Conservation (phyloP, 2,888 invertebrate genomes). For the Meandrusa payeni region DNA sequence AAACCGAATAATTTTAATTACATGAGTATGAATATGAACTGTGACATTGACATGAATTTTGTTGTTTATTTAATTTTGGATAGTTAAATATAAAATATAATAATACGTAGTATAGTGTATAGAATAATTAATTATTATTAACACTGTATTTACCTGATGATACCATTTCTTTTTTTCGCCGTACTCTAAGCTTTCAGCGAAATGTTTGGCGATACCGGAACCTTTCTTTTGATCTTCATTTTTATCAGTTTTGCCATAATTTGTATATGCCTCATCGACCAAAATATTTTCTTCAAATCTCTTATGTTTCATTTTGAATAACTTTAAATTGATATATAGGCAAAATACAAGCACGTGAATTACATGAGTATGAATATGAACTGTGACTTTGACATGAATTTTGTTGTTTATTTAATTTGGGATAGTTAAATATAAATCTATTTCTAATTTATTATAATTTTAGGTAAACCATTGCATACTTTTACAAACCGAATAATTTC, state of each 20-base stretch:
- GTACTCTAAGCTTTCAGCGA: conserved; percentile 72
- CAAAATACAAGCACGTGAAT: conserved; percentile 28
- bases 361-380: conserved; percentile 10
- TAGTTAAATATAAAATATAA: no score
- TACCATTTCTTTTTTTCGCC: conserved; percentile 84
- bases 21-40: no score
- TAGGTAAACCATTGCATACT: no score
- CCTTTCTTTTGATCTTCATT: conserved; percentile 70
- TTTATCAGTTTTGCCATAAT: conserved; percentile 62
- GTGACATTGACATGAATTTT: no score
- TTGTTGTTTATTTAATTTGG: no score
- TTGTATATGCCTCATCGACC: conserved; percentile 72
- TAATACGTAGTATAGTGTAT: no score
- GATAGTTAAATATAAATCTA: no score
- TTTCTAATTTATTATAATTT: no score
- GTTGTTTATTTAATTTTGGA: no score
- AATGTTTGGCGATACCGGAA: conserved; percentile 69
- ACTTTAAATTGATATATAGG: conserved; percentile 9
- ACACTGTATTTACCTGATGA: conserved; percentile 80
- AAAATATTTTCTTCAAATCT: conserved; percentile 75
- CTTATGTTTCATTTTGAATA: conserved; percentile 66
- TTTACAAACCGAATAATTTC: no score
- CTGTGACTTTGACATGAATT: conserved; percentile 17
- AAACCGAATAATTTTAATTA: no score
- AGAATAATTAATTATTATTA: no score